Evolutionary conservation across 2,797 vertebrate genomes (phyloP).

Genomic region (Astyanax mexicanus): DNA sequence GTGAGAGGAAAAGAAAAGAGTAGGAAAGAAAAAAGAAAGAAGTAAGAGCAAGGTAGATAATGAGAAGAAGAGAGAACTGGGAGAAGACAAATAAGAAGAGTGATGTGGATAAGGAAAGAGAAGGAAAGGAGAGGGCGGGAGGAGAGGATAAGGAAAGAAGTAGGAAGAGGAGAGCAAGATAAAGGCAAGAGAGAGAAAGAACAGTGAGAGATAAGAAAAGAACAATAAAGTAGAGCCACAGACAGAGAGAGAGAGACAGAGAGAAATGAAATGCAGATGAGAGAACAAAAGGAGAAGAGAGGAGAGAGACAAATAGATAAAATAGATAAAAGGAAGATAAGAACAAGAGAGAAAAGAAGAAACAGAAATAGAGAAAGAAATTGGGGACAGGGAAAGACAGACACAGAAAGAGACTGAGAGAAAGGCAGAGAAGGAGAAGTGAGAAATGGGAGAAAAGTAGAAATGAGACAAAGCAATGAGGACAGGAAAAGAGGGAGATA

Average conservation of each 20-base stretch:
- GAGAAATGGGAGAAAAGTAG: too few relatives aligned
- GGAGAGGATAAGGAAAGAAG: too few relatives aligned
- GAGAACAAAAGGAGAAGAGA: too few relatives aligned
- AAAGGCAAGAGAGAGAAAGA: neutral
- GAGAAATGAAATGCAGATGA: neutral
- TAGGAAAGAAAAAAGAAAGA: neutral
- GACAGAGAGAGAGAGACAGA: neutral
- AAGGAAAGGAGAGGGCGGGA: neutral
- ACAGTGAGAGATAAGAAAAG: neutral
- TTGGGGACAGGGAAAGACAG: neutral
- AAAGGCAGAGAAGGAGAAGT: constrained; percentile 43
- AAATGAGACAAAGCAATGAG: too few relatives aligned
- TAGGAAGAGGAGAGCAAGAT: neutral
- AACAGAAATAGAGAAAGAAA: too few relatives aligned
- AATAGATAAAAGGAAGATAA: constrained; percentile 41
- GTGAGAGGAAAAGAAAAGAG: too few relatives aligned
- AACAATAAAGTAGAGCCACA: too few relatives aligned
- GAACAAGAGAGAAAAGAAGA: neutral
- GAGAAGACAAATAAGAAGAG: too few relatives aligned
- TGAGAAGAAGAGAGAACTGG: too few relatives aligned
- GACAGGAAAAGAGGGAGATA: too few relatives aligned
- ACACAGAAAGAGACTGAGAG: too few relatives aligned
- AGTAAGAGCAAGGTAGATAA: neutral
- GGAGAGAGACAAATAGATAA: neutral
- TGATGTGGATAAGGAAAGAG: too few relatives aligned